phyloP scores from a whole-genome alignment of 2,888 invertebrate species.

The Caradrina clavipalpis region DNA sequence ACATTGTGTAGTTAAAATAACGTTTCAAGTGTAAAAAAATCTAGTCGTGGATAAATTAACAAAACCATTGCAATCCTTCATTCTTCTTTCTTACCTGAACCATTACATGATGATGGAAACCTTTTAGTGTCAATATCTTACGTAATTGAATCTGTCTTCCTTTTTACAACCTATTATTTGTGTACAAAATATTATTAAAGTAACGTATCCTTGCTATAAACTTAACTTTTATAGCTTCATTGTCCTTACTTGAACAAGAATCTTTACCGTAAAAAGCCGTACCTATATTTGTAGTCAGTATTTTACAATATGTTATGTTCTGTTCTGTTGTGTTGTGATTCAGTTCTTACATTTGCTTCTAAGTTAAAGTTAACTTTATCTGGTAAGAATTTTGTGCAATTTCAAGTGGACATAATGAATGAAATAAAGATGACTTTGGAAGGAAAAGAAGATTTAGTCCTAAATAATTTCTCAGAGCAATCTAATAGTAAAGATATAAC shows the following conservation, averaged over 20 bases:
- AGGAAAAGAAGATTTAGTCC: too few relatives aligned
- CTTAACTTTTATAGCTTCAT: constrained; percentile 49
- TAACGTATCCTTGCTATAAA: constrained; percentile 50
- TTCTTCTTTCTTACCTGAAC: not conserved
- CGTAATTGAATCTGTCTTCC: constrained; percentile 34
- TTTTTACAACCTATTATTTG: constrained; percentile 51
- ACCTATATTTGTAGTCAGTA: constrained; percentile 25
- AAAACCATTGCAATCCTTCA: not conserved
- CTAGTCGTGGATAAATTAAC: not conserved
- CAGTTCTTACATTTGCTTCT: not conserved
- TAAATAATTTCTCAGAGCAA: not conserved
- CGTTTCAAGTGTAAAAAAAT: not conserved
- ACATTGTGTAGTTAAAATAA: too few relatives aligned
- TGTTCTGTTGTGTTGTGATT: too few relatives aligned
- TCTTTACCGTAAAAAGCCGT: constrained; percentile 38
- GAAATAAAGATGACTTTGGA: not conserved
- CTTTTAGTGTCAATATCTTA: constrained; percentile 11
- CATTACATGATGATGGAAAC: not conserved
- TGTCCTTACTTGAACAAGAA: constrained; percentile 49
- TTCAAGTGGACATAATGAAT: not conserved
- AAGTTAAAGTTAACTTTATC: not conserved
- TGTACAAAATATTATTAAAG: constrained; percentile 39
- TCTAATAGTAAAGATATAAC: not conserved
- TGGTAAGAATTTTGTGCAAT: not conserved
- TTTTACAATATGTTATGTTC: constrained; percentile 38